A percentile compares a stretch with the other conserved stretches of the same genome.
phyloP scores from a whole-genome alignment of 1,140 invertebrate genomes.

The Trichonephila clavata region DNA sequence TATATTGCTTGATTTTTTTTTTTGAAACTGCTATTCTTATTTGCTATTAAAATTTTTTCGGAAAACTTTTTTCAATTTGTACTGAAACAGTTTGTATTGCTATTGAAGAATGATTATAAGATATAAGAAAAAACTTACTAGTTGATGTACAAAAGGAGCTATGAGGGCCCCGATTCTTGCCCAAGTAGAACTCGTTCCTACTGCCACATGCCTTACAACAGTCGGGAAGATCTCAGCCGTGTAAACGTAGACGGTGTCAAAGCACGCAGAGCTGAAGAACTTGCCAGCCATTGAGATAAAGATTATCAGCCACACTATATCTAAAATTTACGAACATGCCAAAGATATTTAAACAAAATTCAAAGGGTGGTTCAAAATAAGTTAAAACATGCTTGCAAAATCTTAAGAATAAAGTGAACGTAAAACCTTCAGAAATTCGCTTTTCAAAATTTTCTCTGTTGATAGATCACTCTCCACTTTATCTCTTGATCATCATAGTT shows the following conservation, averaged over 20 bases:
- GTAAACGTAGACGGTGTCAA: conserved; percentile 90
- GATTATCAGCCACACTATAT: conserved; percentile 84
- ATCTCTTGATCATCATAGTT: too few species aligned
- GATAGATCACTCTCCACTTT: too few species aligned
- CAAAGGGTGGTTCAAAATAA: too few species aligned
- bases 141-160: conserved; percentile 82
- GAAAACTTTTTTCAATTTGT: neutral
- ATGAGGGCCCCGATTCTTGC: conserved; percentile 80
- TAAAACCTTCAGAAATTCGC: too few species aligned
- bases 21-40: too few species aligned
- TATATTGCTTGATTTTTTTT: neutral
- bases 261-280: conserved; percentile 90
- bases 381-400: too few species aligned
- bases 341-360: too few species aligned
- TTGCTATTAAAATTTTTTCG: neutral
- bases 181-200: conserved; percentile 80
- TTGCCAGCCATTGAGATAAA: conserved; percentile 90
- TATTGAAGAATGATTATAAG: neutral
- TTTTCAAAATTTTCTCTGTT: too few species aligned
- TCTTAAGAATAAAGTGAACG: too few species aligned
- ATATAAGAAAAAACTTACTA: conserved; percentile 80
- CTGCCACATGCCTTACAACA: conserved; percentile 80
- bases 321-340: conserved; percentile 79
- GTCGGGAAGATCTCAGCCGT: conserved; percentile 93
- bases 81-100: neutral